Conservation (phyloP, 2,797 vertebrate species). For the Protosalanx chinensis region DNA sequence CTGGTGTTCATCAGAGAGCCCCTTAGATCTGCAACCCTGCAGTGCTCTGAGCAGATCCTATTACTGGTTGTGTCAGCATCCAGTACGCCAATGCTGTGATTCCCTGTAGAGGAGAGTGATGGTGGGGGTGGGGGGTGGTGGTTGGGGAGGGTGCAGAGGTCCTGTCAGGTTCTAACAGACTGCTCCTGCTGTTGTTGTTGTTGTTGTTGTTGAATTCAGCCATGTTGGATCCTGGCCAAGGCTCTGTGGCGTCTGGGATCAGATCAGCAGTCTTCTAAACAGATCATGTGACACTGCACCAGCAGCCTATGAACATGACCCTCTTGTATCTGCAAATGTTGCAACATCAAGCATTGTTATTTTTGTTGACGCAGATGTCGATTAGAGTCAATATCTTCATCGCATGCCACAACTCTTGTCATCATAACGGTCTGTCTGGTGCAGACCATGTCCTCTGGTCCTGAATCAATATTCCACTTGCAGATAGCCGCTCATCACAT, state of each 20-base stretch:
- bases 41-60: too few species aligned
- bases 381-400: background rate
- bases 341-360: background rate
- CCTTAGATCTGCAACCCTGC: too few species aligned
- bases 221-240: constrained; percentile 5
- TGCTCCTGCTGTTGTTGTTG: background rate
- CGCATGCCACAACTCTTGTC: background rate
- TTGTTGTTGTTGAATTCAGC: background rate
- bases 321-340: background rate
- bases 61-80: too few species aligned
- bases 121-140: too few species aligned
- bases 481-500: background rate
- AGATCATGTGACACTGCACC: too few species aligned
- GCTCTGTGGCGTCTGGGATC: background rate
- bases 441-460: background rate
- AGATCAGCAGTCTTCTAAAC: background rate
- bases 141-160: too few species aligned
- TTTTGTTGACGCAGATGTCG: background rate
- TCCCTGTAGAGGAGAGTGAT: too few species aligned
- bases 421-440: background rate
- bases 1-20: too few species aligned
- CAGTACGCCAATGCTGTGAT: too few species aligned
- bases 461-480: background rate
- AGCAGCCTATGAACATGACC: too few species aligned
- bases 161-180: background rate